These are phyloP conservation scores for Apolygus lucorum DNA, from an alignment of 1,140 invertebrate genomes.

Conservation along the genomic window DNA sequence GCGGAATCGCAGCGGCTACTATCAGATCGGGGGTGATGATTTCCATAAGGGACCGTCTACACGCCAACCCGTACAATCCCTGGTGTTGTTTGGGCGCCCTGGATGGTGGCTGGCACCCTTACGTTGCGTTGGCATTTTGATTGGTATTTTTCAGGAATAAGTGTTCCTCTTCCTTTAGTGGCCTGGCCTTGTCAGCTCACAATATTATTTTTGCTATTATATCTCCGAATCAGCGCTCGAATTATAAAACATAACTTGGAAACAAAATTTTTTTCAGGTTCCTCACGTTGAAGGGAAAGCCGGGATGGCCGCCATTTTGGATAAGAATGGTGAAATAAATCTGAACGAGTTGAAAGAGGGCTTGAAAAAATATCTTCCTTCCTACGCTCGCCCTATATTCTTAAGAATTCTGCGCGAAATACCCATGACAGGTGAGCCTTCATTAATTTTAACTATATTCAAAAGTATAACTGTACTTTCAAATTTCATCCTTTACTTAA, in stretches of 20 bases:
- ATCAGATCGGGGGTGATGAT: too few relatives aligned
- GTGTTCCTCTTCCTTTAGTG: too few relatives aligned
- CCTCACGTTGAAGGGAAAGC: constrained; percentile 80
- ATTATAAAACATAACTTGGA: neutral
- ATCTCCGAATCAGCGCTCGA: neutral
- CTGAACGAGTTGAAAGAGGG: constrained; percentile 50
- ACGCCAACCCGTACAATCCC: too few relatives aligned
- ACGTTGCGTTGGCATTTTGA: too few relatives aligned
- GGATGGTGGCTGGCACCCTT: too few relatives aligned
- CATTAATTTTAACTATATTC: too few relatives aligned
- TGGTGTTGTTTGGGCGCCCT: too few relatives aligned
- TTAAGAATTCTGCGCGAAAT: constrained; percentile 68
- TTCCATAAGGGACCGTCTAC: too few relatives aligned
- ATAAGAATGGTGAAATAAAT: constrained; percentile 58
- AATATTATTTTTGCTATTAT: neutral
- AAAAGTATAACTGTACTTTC: too few relatives aligned
- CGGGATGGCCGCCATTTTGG: constrained; percentile 91
- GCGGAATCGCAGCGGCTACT: too few relatives aligned
- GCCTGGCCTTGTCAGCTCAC: too few relatives aligned
- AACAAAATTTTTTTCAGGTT: constrained; percentile 45
- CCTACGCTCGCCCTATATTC: constrained; percentile 83
- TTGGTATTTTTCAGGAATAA: too few relatives aligned
- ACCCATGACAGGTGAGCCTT: constrained; percentile 62
- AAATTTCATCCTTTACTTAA: neutral
- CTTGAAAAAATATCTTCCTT: constrained; percentile 60